Conservation (phyloP, 2,113 vertebrate genomes). For the Tamias sibiricus region DNA sequence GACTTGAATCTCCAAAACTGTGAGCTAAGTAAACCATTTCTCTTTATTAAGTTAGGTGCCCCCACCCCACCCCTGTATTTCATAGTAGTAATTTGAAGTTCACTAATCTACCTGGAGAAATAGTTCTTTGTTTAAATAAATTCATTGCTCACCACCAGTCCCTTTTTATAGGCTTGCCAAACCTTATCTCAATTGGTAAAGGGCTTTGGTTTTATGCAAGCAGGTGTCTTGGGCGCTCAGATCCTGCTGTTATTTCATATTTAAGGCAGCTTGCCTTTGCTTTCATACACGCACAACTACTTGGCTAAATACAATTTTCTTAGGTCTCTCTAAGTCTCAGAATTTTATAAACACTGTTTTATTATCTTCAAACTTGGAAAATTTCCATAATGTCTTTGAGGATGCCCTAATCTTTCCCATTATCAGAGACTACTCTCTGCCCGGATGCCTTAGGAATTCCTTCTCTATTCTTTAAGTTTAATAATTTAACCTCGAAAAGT, state of each 20-base stretch:
- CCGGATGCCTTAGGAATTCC: slow-evolving; percentile 6
- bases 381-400: not conserved
- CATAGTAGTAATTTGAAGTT: not conserved
- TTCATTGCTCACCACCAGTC: not conserved
- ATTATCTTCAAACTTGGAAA: slow-evolving; percentile 43
- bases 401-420: slow-evolving; percentile 15
- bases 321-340: slow-evolving; percentile 1
- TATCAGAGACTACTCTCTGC: not conserved
- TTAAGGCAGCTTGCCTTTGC: not conserved
- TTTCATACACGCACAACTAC: not conserved
- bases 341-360: slow-evolving; percentile 19
- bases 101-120: not conserved
- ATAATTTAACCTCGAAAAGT: slow-evolving; percentile 60
- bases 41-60: not conserved
- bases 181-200: not conserved
- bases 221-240: not conserved
- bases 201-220: not conserved
- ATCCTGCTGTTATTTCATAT: not conserved
- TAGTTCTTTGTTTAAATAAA: slow-evolving; percentile 26
- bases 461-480: slow-evolving; percentile 64
- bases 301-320: not conserved
- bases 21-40: not conserved
- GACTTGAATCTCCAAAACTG: not conserved
- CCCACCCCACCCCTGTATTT: no score
- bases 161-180: not conserved